Evolutionary conservation across 37 sponge, comb jelly and placozoan species (phyloP), one percentile per base, ranked within the genome.

Genomic region (Cladorhizidae sp.): DNA sequence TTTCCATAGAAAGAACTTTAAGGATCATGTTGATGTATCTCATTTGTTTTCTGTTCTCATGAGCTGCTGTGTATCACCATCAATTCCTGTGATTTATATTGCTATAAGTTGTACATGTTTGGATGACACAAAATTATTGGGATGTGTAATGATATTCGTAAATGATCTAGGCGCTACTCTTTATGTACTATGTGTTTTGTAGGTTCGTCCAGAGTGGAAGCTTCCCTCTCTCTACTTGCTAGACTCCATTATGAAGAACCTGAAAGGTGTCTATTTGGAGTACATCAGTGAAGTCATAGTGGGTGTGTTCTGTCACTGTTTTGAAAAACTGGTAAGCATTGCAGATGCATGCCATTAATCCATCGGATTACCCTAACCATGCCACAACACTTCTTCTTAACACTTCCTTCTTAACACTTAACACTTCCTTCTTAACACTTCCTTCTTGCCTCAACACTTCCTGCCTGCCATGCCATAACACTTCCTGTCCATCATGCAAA

Each of bases 201-300:
- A 96, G 93, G 93, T 85, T 14, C 73, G 51, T 1, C 59, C 77
- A 17, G 83, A 90, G 3, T 78, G 82, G 71, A 98, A 94, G 84
- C 75, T 98, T 20, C 99, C 99, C 20, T 78, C 77, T 21, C 82
- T 98, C 20, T 98, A 98, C 74, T 83, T 98, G 54, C 41, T 96
- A 38, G 99, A 98, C 74, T 96, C 96, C 20, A 98, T 98, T 29
- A 80, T 96, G 76, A 98, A 98, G 91, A 96, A 95, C 61, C 61
- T 98, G 11, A 85, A 86, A 0, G 96, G 90, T 17, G 81, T 78
- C 3, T 98, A 96, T 76, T 41, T 85, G 21, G 74, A 86, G 23
- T 64, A 76, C 33, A 70, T 98, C 82, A 79, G 74, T 40, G 62
- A 84, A 45, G 74, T 78, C 75, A 84, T 98, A 40, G 94, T 93